phyloP scores from a whole-genome alignment of 92 coral and sea anemone species.

The Paramuricea clavata region DNA sequence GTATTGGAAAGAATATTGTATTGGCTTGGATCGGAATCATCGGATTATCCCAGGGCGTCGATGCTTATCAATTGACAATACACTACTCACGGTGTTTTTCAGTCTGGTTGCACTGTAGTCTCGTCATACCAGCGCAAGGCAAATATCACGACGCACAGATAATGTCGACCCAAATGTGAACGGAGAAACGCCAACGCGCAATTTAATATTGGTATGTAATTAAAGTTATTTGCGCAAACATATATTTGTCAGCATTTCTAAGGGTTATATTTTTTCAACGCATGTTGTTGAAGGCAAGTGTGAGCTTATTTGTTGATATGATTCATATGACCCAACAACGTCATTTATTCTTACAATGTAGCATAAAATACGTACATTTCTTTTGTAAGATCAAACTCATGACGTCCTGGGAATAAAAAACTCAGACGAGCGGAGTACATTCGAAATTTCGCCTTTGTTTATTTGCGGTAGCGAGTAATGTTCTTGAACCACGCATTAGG shows the following conservation, averaged over 20 bases:
- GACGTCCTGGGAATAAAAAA: neutral
- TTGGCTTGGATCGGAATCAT: conserved; percentile 17
- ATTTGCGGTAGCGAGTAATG: neutral
- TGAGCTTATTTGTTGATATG: neutral
- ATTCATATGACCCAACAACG: neutral
- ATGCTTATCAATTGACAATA: conserved; percentile 43
- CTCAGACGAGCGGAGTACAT: neutral
- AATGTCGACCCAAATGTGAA: conserved; percentile 9
- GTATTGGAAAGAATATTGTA: neutral
- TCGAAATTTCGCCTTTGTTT: neutral
- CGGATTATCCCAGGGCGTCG: conserved; percentile 48
- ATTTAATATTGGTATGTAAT: conserved; percentile 21
- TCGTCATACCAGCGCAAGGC: neutral
- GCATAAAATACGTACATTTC: neutral
- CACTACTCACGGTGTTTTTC: neutral
- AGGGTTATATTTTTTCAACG: neutral
- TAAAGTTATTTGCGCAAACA: conserved; percentile 26
- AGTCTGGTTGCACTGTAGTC: neutral
- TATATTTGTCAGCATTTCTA: neutral
- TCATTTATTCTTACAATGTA: neutral
- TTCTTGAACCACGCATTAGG: neutral
- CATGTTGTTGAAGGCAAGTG: conserved; percentile 10
- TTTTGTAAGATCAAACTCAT: neutral
- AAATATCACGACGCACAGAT: neutral
- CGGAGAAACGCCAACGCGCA: neutral